A percentile compares a stretch with the other conserved stretches of the same genome.
These are phyloP conservation scores for Glyphotaelius pellucidus DNA, from an alignment of 2,888 invertebrate genomes.

Conservation along the genomic window DNA sequence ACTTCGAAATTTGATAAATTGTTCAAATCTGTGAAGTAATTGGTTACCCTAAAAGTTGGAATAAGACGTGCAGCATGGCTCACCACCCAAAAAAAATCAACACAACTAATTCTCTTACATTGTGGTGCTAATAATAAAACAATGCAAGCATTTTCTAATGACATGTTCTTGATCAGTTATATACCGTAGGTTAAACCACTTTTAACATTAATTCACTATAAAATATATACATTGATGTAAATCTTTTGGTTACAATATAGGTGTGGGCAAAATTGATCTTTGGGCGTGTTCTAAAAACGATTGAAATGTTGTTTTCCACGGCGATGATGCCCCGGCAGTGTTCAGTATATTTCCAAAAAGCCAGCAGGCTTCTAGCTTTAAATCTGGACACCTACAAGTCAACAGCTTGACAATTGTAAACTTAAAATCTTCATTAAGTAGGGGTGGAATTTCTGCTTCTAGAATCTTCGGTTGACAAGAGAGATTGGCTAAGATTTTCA, in stretches of 20 bases:
- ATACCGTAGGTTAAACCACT: neutral
- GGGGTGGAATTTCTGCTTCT: neutral
- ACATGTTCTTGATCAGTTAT: neutral
- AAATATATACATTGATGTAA: neutral
- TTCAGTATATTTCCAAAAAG: conserved; percentile 71
- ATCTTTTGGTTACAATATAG: neutral
- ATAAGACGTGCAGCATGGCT: neutral
- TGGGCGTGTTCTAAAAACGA: conserved; percentile 6
- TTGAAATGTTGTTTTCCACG: neutral
- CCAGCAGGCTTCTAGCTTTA: conserved; percentile 70
- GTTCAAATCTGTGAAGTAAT: too few species aligned
- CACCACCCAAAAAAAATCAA: neutral
- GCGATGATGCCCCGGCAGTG: conserved; percentile 57
- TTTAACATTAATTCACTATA: neutral
- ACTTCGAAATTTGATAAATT: too few species aligned
- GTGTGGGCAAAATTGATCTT: neutral
- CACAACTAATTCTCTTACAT: neutral
- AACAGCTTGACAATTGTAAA: conserved; percentile 68
- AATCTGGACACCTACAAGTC: conserved; percentile 65
- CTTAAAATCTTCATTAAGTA: conserved; percentile 67
- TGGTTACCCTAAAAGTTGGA: neutral
- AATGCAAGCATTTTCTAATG: neutral
- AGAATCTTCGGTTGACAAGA: conserved; percentile 60
- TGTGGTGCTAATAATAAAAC: neutral
- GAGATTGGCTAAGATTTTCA: conserved; percentile 72